Evolutionary conservation across 2,888 invertebrate species (phyloP).

Genomic region (Thereva nobilitata): DNA sequence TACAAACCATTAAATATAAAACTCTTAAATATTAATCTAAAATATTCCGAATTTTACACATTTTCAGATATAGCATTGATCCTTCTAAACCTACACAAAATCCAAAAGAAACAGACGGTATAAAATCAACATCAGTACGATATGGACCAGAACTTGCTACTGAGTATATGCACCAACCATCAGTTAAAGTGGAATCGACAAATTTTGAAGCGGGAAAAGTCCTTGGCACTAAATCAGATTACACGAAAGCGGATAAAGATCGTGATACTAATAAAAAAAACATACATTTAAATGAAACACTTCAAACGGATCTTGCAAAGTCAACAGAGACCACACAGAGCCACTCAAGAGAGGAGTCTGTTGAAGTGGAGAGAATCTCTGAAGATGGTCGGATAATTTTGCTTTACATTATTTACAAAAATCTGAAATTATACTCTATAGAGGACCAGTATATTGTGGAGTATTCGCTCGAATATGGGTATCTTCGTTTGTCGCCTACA

Average conservation of each 20-base stretch:
- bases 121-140: neutral
- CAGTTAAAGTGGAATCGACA: neutral
- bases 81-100: neutral
- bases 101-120: neutral
- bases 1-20: no score
- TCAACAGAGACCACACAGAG: neutral
- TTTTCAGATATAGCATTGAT: neutral
- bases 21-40: no score
- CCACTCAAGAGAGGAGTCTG: conserved; percentile 4
- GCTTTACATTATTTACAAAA: conserved; percentile 31
- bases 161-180: neutral
- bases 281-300: conserved; percentile 26
- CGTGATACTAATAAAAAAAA: neutral
- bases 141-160: neutral
- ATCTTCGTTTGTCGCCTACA: conserved; percentile 84
- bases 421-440: conserved; percentile 45
- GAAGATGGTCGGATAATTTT: conserved; percentile 37
- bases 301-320: conserved; percentile 3
- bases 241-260: no score
- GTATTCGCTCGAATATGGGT: conserved; percentile 96
- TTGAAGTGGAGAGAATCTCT: conserved; percentile 22
- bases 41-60: no score
- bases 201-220: neutral
- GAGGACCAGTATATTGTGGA: conserved; percentile 97
- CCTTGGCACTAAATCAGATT: no score